A percentile compares a stretch with the other conserved stretches of the same genome.
Evolutionary conservation across 1,140 invertebrate species (phyloP).

Genomic region (Rhopalosiphum maidis): DNA sequence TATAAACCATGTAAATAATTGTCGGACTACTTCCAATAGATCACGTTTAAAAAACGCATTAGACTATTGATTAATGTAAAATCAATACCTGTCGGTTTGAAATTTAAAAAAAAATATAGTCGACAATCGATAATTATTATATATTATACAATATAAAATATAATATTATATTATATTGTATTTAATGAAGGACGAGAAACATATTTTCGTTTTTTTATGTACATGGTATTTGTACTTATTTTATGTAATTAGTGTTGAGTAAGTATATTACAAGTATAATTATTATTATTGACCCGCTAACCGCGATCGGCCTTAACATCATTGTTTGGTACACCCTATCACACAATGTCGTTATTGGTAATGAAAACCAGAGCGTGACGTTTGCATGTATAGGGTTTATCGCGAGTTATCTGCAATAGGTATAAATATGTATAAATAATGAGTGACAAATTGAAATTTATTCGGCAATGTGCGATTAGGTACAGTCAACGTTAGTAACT

Average conservation of each 20-base stretch:
- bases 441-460: neutral
- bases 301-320: neutral
- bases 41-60: neutral
- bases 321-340: conserved; percentile 6
- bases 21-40: too few relatives aligned
- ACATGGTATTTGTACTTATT: neutral
- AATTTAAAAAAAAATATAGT: too few relatives aligned
- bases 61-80: neutral
- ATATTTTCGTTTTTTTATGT: neutral
- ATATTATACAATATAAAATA: too few relatives aligned
- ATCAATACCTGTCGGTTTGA: too few relatives aligned
- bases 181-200: neutral
- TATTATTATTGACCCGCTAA: neutral
- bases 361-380: conserved; percentile 1
- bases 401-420: neutral
- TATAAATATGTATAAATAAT: neutral
- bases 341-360: neutral
- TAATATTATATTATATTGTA: neutral
- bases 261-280: neutral
- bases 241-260: neutral
- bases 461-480: neutral
- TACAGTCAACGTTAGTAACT: neutral
- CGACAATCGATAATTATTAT: too few relatives aligned
- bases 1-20: neutral
- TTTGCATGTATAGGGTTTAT: neutral